Evolutionary conservation across 2,888 invertebrate genomes (phyloP).

Genomic region (Leptogaster cylindrica): DNA sequence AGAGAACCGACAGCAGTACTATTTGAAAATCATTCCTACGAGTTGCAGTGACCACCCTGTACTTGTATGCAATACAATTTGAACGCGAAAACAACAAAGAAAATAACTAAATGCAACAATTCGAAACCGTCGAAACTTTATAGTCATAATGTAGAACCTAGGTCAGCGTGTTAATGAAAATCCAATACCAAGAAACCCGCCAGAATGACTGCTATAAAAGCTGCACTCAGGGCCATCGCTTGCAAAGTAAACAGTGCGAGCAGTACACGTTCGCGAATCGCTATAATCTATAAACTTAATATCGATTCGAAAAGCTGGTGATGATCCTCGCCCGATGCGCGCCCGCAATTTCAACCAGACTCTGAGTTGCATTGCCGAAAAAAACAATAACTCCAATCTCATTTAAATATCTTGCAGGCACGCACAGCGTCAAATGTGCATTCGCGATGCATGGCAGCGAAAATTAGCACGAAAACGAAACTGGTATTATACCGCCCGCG

Average conservation of each 20-base stretch:
- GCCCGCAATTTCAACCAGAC: background rate
- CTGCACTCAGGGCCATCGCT: conserved; percentile 25
- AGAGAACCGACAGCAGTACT: too few species aligned
- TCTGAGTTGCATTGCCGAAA: background rate
- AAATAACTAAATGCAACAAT: too few species aligned
- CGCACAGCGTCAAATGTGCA: conserved; percentile 5
- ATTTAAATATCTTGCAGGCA: conserved; percentile 19
- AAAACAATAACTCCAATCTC: background rate
- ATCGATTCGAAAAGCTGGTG: conserved; percentile 3
- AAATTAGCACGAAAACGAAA: conserved; percentile 10
- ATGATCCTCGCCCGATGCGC: too few species aligned
- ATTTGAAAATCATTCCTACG: too few species aligned
- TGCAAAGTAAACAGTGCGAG: conserved; percentile 7
- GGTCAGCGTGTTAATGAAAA: conserved; percentile 42
- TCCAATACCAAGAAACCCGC: conserved; percentile 17
- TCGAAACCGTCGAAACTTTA: conserved; percentile 38
- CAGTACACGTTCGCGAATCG: background rate
- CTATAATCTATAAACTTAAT: background rate
- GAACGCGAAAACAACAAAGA: too few species aligned
- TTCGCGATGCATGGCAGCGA: background rate
- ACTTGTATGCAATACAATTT: conserved; percentile 28
- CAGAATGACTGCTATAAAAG: conserved; percentile 33
- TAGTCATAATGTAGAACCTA: conserved; percentile 43
- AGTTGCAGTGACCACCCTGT: conserved; percentile 8
- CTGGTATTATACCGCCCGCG: conserved; percentile 9